Evolutionary conservation across 2,113 vertebrate genomes (phyloP).

Genomic region (Balaeniceps rex): DNA sequence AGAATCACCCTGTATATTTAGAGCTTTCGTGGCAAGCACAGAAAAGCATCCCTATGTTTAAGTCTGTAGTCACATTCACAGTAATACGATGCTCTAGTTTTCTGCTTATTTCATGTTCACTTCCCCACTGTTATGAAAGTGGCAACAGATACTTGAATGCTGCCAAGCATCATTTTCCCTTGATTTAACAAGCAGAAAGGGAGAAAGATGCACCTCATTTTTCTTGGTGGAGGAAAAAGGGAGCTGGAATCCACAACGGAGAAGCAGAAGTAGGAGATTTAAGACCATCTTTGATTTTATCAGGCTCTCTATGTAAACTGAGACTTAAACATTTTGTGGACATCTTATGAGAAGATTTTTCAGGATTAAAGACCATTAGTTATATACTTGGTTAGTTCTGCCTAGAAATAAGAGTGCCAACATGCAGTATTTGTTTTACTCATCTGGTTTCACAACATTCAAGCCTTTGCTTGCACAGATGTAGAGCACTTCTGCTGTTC

Average conservation of each 20-base stretch:
- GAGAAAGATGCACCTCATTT: not conserved
- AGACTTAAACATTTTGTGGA: not conserved
- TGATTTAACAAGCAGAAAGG: not conserved
- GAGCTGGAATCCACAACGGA: not conserved
- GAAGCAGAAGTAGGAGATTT: not conserved
- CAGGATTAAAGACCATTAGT: not conserved
- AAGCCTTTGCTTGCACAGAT: not conserved
- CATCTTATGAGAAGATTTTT: not conserved
- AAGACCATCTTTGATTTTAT: not conserved
- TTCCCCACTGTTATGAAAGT: not conserved
- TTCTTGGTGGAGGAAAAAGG: not conserved
- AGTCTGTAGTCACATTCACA: not conserved
- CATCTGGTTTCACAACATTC: not conserved
- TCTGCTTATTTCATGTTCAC: not conserved
- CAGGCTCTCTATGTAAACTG: not conserved
- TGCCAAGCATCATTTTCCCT: not conserved
- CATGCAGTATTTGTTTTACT: not conserved
- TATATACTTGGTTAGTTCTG: not conserved
- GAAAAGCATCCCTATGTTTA: not conserved
- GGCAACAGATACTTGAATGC: not conserved
- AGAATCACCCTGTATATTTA: not conserved
- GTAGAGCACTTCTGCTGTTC: not conserved
- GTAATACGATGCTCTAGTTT: not conserved
- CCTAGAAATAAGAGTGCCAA: not conserved
- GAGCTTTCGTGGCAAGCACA: slow-evolving; percentile 7